Base-by-base conservation (phyloP, 2,113 vertebrate species). In the Motacilla tschutschensis region DNA sequence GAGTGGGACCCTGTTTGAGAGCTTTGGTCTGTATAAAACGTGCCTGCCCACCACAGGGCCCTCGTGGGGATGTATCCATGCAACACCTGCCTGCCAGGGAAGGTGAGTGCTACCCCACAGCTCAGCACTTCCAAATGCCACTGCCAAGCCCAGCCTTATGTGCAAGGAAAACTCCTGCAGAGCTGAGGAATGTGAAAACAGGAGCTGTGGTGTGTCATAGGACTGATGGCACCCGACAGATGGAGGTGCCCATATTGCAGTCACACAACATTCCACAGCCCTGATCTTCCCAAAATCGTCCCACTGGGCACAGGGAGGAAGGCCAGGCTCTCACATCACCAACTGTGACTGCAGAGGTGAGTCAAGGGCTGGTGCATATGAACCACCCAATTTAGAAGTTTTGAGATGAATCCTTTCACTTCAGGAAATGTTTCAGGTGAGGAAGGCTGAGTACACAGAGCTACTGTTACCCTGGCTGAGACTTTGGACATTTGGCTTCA, bases 11-110 rank as follows among this genome's bases (percentile, higher is more conserved):
- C 44, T 46, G 6, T 14, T 41, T 35, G 51, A 33, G n/a, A 40
- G 41, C 2, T 80, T 69, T 51, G 9, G 5, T 57, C 54, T 79
- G 35, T 63, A 3, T 26, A 9, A 83, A 83, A 62, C 0, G 0
- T 47, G 57, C 43, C 48, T 84, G 58, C 22, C 41, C 31, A 43
- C 58, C 28, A 5, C 2, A 25, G 54, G 33, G 70, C 60, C 28
- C 26, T 17, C 0, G 6, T 38, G 72, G 48, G 63, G 67, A 21
- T 29, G 4, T 17, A 48, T 29, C 50, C 47, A 12, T n/a, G 33
- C 38, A 55, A 57, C 63, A 35, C 35, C 41, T 78, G 50, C 66
- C 47, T 76, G 72, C 65, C 40, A 40, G 44, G 36, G 36, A 28
- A 58, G 18, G 28, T 10, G 58, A 60, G 20, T 24, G 25, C 31